Evolutionary conservation across 2,888 invertebrate genomes (phyloP).

Genomic region (Salticus scenicus): DNA sequence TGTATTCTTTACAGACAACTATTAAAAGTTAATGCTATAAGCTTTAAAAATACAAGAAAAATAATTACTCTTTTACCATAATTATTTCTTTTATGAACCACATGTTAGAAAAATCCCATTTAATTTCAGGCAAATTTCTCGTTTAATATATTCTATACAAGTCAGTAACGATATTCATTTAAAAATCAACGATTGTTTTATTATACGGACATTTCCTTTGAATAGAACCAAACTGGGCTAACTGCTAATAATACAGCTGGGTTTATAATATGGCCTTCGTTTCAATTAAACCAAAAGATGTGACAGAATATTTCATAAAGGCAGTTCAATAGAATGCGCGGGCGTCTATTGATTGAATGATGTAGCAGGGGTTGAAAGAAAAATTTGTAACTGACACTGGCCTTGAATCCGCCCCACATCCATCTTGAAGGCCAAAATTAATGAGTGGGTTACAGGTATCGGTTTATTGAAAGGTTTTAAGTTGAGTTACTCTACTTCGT

Average conservation of each 20-base stretch:
- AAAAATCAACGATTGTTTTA: too few species aligned
- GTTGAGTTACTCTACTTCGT: too few species aligned
- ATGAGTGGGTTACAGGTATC: conserved; percentile 27
- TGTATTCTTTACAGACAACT: too few species aligned
- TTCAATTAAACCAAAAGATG: neutral
- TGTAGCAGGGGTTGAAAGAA: conserved; percentile 39
- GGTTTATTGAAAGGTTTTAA: too few species aligned
- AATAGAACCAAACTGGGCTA: neutral
- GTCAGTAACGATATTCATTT: too few species aligned
- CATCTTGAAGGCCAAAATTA: conserved; percentile 22
- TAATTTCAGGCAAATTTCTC: too few species aligned
- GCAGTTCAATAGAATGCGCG: conserved; percentile 5
- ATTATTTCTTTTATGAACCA: too few species aligned
- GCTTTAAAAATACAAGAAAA: too few species aligned
- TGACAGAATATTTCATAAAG: neutral
- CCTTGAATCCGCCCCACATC: conserved; percentile 35
- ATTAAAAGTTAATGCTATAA: too few species aligned
- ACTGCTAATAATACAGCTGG: neutral
- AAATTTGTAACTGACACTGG: conserved; percentile 34
- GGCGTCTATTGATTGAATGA: conserved; percentile 23
- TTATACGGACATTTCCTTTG: neutral
- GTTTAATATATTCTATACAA: too few species aligned
- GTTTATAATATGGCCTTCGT: neutral
- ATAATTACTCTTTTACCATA: too few species aligned
- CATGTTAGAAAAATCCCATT: too few species aligned